These are phyloP conservation scores for Oligia latruncula DNA, from an alignment of 2,888 invertebrate genomes.

Conservation along the genomic window DNA sequence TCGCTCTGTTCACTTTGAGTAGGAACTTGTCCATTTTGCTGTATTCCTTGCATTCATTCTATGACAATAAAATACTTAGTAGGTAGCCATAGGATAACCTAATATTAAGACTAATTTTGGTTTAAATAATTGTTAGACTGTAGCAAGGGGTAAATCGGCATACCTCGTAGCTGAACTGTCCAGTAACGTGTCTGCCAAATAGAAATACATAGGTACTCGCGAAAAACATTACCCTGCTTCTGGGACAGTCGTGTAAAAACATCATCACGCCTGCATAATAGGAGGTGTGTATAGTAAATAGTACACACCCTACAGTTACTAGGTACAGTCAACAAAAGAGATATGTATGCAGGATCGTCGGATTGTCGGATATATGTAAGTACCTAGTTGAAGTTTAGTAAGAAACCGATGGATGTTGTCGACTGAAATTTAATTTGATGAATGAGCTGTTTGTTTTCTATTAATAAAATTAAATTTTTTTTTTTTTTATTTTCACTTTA, in stretches of 20 bases:
- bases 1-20: slow-evolving; percentile 85
- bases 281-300: neutral
- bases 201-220: neutral
- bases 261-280: neutral
- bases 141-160: neutral
- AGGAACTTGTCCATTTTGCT: slow-evolving; percentile 93
- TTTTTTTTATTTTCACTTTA: too few species aligned
- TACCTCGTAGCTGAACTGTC: neutral
- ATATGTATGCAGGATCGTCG: too few species aligned
- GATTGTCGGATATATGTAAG: too few species aligned
- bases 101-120: neutral
- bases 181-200: neutral
- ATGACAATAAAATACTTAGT: neutral
- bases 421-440: too few species aligned
- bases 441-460: too few species aligned
- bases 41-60: slow-evolving; percentile 88
- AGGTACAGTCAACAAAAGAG: neutral
- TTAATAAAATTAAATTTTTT: too few species aligned
- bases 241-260: neutral
- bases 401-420: too few species aligned
- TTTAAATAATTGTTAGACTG: neutral
- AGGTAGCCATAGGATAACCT: too few species aligned
- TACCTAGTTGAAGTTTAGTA: too few species aligned
- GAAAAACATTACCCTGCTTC: neutral
- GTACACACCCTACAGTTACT: neutral